Conservation (phyloP, 2,113 vertebrate genomes). For the Calidris pugnax region DNA sequence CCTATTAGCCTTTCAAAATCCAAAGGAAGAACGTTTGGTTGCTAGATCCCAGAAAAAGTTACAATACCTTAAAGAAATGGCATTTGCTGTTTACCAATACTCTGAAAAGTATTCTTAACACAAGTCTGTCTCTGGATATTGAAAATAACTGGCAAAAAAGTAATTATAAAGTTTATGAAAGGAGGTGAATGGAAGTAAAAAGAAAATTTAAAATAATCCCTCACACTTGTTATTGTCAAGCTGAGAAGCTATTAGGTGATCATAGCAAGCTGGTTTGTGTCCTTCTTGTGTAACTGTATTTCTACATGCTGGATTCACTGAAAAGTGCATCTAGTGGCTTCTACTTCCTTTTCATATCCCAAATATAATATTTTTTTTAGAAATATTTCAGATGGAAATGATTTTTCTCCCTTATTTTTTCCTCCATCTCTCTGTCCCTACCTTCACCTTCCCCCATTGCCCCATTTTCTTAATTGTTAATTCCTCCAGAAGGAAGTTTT, state of each 20-base stretch:
- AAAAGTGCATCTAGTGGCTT: not conserved
- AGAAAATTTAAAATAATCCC: not conserved
- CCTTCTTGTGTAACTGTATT: not conserved
- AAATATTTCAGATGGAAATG: not conserved
- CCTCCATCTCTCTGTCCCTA: not conserved
- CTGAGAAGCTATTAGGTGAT: not conserved
- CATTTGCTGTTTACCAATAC: not conserved
- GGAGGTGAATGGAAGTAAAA: not conserved
- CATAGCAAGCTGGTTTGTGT: not conserved
- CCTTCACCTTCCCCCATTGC: not conserved
- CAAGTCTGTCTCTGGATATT: not conserved
- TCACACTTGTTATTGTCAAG: not conserved
- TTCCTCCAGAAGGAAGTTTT: not conserved
- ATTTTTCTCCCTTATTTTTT: not conserved
- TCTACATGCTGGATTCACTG: not conserved
- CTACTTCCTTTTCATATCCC: not conserved
- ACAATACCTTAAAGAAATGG: not conserved
- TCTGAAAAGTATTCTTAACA: not conserved
- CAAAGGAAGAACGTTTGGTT: not conserved
- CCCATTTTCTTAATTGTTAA: fast-evolving
- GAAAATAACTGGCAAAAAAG: not conserved
- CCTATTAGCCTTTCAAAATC: not conserved
- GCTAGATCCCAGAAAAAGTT: not conserved
- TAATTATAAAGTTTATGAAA: not conserved
- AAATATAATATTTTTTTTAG: not conserved